Evolutionary conservation across 2,888 invertebrate species (phyloP).

Genomic region (Pterostichus madidus): DNA sequence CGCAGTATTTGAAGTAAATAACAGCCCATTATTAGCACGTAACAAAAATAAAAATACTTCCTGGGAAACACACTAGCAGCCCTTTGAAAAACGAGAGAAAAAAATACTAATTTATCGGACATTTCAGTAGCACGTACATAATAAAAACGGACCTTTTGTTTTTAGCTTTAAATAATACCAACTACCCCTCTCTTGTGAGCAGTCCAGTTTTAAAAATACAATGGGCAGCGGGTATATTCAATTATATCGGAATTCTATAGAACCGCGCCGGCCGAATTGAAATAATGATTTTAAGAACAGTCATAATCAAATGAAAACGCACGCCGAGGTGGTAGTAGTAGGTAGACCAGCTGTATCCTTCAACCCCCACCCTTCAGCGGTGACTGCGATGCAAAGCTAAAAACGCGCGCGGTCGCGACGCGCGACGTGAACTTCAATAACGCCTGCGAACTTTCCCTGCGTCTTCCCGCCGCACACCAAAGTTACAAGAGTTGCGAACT

Average conservation of each 20-base stretch:
- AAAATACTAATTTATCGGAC: slow-evolving; percentile 67
- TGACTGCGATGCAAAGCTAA: slow-evolving; percentile 19
- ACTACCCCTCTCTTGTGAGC: slow-evolving; percentile 52
- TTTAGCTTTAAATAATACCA: slow-evolving; percentile 66
- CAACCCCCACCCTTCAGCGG: background rate
- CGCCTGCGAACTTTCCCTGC: slow-evolving; percentile 33
- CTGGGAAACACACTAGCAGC: slow-evolving; percentile 55
- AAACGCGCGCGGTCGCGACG: slow-evolving; percentile 4
- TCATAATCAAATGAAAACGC: slow-evolving; percentile 13
- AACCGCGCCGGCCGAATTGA: slow-evolving; percentile 17
- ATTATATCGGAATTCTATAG: slow-evolving; percentile 50
- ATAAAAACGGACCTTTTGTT: slow-evolving; percentile 66
- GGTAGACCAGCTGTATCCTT: background rate
- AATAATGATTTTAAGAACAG: slow-evolving; percentile 44
- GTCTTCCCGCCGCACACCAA: slow-evolving; percentile 1
- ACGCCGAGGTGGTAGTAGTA: background rate
- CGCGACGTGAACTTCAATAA: slow-evolving; percentile 28
- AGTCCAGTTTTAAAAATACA: slow-evolving; percentile 57
- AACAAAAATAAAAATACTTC: slow-evolving; percentile 63
- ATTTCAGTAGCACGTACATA: slow-evolving; percentile 64
- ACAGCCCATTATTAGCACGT: slow-evolving; percentile 66
- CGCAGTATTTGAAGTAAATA: slow-evolving; percentile 66
- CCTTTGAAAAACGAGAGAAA: slow-evolving; percentile 62
- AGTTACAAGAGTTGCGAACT: slow-evolving; percentile 47
- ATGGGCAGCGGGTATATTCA: slow-evolving; percentile 54